Base-by-base conservation (phyloP, 2,888 invertebrate species). In the Troides aeacus region DNA sequence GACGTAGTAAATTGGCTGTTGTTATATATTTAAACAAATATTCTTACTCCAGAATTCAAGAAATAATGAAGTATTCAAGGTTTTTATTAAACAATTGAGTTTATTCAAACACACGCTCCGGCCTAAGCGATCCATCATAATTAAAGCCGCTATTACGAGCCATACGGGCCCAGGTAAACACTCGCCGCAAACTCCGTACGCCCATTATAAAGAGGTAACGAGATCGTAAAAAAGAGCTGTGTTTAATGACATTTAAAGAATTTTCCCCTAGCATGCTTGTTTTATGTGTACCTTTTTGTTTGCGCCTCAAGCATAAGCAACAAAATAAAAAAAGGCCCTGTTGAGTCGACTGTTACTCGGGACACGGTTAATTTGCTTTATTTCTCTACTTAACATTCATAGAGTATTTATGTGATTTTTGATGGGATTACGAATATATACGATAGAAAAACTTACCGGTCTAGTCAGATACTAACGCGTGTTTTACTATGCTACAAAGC, bases 181-280 rank as follows among this genome's bases (percentile, higher is more conserved):
- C 56, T 70, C 63, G 61, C 66, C 63, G 63, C 53, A 50, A 24
- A 64, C 56, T 57, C n/a, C 58, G 60, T 64, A 60, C 53, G 42
- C 36, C 62, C 64, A 61, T 67, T 70, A 70, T 67, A 63, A 64
- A 70, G 70, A 66, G 56, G 64, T 67, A 61, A 64, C 70, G 62
- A 64, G 64, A 64, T 60, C 53, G 67, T 64, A 67, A 70, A 70
- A 70, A 66, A 62, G 63, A 70, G 67, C 67, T 67, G 66, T 67
- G 56, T 64, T 70, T 66, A 70, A 70, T 63, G 70, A 66, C 70
- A 46, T 70, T 70, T 70, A 63, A 66, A 70, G 66, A 66, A 70
- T 70, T 70, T 70, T 50, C 66, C 59, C 62, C 66, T 64, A 24
- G 60, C 59, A 36, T 62, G 59, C 70, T 30, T 62, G 53, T 62